phyloP scores from a whole-genome alignment of 2,888 invertebrate species.

The Meta bourneti region DNA sequence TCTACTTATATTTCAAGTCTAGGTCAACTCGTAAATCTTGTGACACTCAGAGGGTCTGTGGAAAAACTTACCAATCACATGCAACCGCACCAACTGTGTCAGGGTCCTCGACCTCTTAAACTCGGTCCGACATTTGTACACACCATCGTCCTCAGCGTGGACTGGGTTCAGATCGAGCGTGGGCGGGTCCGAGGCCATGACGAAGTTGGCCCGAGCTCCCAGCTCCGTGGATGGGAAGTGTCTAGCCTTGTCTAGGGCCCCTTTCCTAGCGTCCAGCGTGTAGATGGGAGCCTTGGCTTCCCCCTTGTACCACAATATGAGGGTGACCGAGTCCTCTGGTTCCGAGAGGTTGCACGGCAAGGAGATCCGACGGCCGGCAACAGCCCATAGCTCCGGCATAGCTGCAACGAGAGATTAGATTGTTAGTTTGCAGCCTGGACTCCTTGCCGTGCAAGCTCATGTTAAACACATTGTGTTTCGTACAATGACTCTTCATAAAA shows the following conservation, averaged over 20 bases:
- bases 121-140: constrained; percentile 75
- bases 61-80: constrained; percentile 74
- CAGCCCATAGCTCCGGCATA: constrained; percentile 75
- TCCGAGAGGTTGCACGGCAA: constrained; percentile 76
- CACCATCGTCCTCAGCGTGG: constrained; percentile 71
- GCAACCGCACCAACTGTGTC: constrained; percentile 63
- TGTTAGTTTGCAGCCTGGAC: constrained; percentile 66
- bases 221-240: constrained; percentile 72
- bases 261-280: constrained; percentile 74
- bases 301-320: constrained; percentile 76
- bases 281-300: constrained; percentile 75
- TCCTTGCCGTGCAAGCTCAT: constrained; percentile 66
- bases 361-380: constrained; percentile 71
- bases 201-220: constrained; percentile 72
- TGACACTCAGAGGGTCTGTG: too few relatives aligned
- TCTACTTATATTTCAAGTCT: too few relatives aligned
- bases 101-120: constrained; percentile 75
- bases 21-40: too few relatives aligned
- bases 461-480: neutral
- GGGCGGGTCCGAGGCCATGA: constrained; percentile 63
- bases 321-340: constrained; percentile 74
- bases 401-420: constrained; percentile 75
- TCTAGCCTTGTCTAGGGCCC: constrained; percentile 66
- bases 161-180: constrained; percentile 67
- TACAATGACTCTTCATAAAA: too few relatives aligned